Percentiles rank a stretch among this genome's conserved stretches.
Evolutionary conservation across 1,140 invertebrate species (phyloP).

Genomic region (Eurosta solidaginis): DNA sequence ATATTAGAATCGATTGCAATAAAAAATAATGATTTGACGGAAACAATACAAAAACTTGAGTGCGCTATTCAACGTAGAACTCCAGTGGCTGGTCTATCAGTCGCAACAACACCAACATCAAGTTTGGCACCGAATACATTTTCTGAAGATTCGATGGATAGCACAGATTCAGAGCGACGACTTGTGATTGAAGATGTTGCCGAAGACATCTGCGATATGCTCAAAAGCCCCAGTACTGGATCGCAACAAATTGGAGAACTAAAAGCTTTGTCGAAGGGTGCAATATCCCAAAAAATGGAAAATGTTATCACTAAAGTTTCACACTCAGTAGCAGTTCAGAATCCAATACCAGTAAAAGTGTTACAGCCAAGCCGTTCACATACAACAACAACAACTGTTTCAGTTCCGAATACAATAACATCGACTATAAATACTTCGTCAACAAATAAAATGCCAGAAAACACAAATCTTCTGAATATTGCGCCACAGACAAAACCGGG

Average conservation of each 20-base stretch:
- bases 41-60: constrained; percentile 66
- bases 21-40: constrained; percentile 65
- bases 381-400: neutral
- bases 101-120: constrained; percentile 43
- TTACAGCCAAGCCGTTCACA: neutral
- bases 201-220: constrained; percentile 22
- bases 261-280: neutral
- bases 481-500: neutral
- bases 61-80: constrained; percentile 56
- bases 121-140: constrained; percentile 39
- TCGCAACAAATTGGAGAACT: neutral
- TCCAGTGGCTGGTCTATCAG: constrained; percentile 46
- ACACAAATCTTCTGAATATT: neutral
- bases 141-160: constrained; percentile 66
- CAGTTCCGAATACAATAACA: neutral
- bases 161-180: constrained; percentile 74
- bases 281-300: neutral
- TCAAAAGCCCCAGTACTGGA: neutral
- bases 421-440: neutral
- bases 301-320: neutral
- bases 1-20: constrained; percentile 59
- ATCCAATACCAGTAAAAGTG: neutral
- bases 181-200: constrained; percentile 63
- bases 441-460: neutral
- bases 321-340: neutral